A percentile compares a stretch with the other conserved stretches of the same genome.
Conservation (phyloP, 2,888 invertebrate genomes). For the Luperina testacea region DNA sequence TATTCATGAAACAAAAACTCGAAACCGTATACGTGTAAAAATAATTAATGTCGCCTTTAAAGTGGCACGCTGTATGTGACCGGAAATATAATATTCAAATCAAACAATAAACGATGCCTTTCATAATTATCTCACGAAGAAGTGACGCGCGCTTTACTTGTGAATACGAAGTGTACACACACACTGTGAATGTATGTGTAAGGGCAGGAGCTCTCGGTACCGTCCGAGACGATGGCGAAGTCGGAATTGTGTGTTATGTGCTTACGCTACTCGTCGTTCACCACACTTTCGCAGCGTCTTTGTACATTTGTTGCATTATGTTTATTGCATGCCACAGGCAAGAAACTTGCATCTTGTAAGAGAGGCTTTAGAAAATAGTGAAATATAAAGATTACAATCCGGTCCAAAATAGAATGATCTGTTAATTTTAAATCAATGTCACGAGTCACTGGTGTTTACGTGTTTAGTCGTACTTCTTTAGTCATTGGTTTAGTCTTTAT, state of each 20-base stretch:
- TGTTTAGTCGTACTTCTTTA: no score
- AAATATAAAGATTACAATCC: not conserved
- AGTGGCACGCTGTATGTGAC: no score
- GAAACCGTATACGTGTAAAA: not conserved
- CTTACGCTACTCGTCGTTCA: not conserved
- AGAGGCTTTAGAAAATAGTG: not conserved
- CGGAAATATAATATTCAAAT: not conserved
- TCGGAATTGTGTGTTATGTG: not conserved
- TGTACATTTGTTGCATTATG: not conserved
- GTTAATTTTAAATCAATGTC: not conserved
- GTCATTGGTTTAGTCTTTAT: not conserved
- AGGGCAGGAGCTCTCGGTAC: no score
- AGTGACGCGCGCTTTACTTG: not conserved
- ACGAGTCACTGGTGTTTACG: not conserved
- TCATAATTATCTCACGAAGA: no score
- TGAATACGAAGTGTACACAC: not conserved
- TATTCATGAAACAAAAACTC: no score
- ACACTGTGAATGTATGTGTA: not conserved
- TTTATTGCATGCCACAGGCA: no score
- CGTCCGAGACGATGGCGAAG: not conserved
- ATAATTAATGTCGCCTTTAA: not conserved
- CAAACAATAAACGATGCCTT: not conserved
- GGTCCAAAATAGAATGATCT: not conserved
- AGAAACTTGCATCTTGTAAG: no score
- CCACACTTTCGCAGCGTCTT: not conserved